phyloP scores from a whole-genome alignment of 2,888 invertebrate species.

The Molanna angustata region DNA sequence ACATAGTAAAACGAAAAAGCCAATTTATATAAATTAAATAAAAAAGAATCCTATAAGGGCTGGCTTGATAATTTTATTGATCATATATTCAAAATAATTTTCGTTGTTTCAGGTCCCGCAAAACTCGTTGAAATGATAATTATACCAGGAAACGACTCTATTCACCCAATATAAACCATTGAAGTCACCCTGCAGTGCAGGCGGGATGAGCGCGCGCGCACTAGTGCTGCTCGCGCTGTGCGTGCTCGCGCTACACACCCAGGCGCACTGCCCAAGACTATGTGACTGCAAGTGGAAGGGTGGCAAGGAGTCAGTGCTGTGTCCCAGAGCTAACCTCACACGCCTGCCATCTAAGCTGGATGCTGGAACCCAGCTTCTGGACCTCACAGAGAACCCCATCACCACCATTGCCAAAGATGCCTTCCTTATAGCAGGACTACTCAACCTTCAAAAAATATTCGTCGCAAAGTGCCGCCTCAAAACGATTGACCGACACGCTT shows the following conservation, averaged over 20 bases:
- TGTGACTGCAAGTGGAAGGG: slow-evolving; percentile 90
- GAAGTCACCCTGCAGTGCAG: slow-evolving; percentile 4
- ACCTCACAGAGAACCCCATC: slow-evolving; percentile 73
- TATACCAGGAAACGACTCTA: too few relatives aligned
- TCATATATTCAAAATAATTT: too few relatives aligned
- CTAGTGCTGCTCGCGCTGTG: slow-evolving; percentile 44
- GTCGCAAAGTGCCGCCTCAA: slow-evolving; percentile 69
- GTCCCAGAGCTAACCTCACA: slow-evolving; percentile 71
- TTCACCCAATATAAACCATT: too few relatives aligned
- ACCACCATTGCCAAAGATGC: slow-evolving; percentile 65
- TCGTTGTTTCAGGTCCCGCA: too few relatives aligned
- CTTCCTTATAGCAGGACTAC: slow-evolving; percentile 70
- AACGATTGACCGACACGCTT: slow-evolving; percentile 68
- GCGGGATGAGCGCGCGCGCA: slow-evolving; percentile 35
- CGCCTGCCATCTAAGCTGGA: slow-evolving; percentile 72
- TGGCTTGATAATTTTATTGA: too few relatives aligned
- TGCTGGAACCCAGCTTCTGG: slow-evolving; percentile 75
- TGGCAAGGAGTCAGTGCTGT: slow-evolving; percentile 81
- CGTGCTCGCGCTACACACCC: slow-evolving; percentile 43
- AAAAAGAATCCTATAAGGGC: too few relatives aligned
- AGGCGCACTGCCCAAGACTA: slow-evolving; percentile 67
- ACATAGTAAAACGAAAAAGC: too few relatives aligned
- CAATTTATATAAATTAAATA: too few relatives aligned
- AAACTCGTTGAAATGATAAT: too few relatives aligned
- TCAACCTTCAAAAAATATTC: slow-evolving; percentile 79